Base-by-base conservation (phyloP, 35 echinoderm and acorn worm species). In the Apostichopus parvimensis region DNA sequence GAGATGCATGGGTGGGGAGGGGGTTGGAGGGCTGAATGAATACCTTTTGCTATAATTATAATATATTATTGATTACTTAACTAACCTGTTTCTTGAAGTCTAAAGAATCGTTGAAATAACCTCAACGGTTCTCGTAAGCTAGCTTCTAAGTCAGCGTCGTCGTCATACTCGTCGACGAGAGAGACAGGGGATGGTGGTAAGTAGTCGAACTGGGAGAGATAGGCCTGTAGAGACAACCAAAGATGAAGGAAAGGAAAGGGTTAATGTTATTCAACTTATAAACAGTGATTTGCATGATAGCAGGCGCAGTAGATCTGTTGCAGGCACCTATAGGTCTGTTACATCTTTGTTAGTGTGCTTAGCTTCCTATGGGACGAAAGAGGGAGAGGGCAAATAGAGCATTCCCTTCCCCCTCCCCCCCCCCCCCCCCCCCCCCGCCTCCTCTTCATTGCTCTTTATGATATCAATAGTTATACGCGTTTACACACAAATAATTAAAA, bases 21-120 rank as follows among this genome's bases (percentile, higher is more conserved):
- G 58, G 34, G 3, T 45, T 4, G 34, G 34, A 4, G 34, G 34
- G 26, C 26, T 45, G 34, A 45, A 45, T 45, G 34, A 4, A 4
- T 45, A 45, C 34, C 34, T 45, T 45, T 45, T 45, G 34, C 2
- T 45, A 45, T 45, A 45, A 45, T 45, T 45, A 45, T 45, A 45
- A 45, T 45, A 45, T 45, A 45, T 45, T 61, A 0, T 9, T 61
- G 58, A 61, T 61, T 5, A 5, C 1, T 61, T 12, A 61, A 91
- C 90, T 68, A 11, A 92, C 90, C 90, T 92, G 90, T 92, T 82
- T 92, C 90, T 21, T 57, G 76, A 18, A 92, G 18, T 22, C 77
- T 80, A 68, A 82, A 80, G 78, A 80, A 92, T 26, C 57, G 77
- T 82, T 92, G 90, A 81, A 92, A 92, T 81, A 6, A 66, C 34